These are phyloP conservation scores for Dendropsophus ebraccatus DNA, from an alignment of 2,113 vertebrate species.

Conservation along the genomic window DNA sequence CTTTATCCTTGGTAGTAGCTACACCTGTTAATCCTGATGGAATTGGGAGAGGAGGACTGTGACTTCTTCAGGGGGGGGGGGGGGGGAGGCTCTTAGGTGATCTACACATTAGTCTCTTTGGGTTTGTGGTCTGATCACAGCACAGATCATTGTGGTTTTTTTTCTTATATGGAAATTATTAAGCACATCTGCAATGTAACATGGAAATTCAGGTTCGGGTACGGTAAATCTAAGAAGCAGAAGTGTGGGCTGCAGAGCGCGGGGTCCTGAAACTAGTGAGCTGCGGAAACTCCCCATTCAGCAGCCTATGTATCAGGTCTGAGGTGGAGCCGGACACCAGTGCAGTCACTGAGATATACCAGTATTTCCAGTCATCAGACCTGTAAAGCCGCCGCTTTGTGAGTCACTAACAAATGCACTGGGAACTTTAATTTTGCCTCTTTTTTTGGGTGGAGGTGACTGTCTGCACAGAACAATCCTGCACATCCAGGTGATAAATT, in stretches of 20 bases:
- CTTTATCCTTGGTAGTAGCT: too few species aligned
- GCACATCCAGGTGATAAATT: not conserved
- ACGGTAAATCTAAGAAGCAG: not conserved
- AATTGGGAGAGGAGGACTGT: too few species aligned
- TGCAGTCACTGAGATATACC: not conserved
- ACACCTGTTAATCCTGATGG: too few species aligned
- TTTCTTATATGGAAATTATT: not conserved
- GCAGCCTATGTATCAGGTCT: not conserved
- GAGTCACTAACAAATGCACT: not conserved
- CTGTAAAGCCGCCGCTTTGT: not conserved
- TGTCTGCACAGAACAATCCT: not conserved
- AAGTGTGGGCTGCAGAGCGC: not conserved
- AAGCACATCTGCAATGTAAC: not conserved
- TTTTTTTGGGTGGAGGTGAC: not conserved
- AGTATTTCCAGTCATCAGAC: not conserved
- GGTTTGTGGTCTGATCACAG: too few species aligned
- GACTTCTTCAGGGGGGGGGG: too few species aligned
- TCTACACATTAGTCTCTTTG: too few species aligned
- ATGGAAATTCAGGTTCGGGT: not conserved
- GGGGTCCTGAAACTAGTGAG: not conserved
- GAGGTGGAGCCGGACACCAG: not conserved
- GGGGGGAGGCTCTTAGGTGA: too few species aligned
- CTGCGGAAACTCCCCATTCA: not conserved
- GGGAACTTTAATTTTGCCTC: not conserved
- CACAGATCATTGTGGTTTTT: too few species aligned